Conservation (phyloP, 2,888 invertebrate species). For the Dermolepida albohirtum region DNA sequence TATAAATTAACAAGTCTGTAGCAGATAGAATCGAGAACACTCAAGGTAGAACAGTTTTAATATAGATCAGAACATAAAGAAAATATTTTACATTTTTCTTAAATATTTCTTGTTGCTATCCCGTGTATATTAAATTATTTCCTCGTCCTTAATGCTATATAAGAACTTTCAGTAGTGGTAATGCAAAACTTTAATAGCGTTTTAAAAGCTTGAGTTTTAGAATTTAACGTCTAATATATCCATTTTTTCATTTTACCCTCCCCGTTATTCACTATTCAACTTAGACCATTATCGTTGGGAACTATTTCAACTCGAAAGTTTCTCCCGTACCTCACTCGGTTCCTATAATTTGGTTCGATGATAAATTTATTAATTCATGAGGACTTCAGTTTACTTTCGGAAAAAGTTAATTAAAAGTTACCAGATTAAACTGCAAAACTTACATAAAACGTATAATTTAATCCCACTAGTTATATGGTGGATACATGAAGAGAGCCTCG, state of each 20-base stretch:
- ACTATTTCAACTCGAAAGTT: constrained; percentile 27
- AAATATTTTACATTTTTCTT: no score
- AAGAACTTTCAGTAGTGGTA: no score
- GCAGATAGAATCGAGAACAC: no score
- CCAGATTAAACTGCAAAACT: constrained; percentile 21
- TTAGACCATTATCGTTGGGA: constrained; percentile 12
- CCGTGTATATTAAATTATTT: no score
- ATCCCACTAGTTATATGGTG: constrained; percentile 1
- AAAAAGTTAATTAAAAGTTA: constrained; percentile 32
- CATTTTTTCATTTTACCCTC: constrained; percentile 4
- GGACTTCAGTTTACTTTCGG: constrained; percentile 18
- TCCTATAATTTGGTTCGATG: constrained; percentile 21
- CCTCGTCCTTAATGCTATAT: no score
- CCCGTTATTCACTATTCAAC: constrained; percentile 3
- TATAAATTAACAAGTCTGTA: no score
- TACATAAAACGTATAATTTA: constrained; percentile 20
- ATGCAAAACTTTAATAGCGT: no score
- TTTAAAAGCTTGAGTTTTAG: no score
- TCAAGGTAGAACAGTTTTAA: no score
- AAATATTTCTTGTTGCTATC: no score
- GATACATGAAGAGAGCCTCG: constrained; percentile 1
- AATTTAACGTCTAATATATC: no score
- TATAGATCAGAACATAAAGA: no score
- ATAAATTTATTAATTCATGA: constrained; percentile 29
- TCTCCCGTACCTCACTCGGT: constrained; percentile 13